A percentile compares a stretch with the other conserved stretches of the same genome.
phyloP scores from a whole-genome alignment of 2,113 vertebrate genomes.

The Stigmatopora nigra region DNA sequence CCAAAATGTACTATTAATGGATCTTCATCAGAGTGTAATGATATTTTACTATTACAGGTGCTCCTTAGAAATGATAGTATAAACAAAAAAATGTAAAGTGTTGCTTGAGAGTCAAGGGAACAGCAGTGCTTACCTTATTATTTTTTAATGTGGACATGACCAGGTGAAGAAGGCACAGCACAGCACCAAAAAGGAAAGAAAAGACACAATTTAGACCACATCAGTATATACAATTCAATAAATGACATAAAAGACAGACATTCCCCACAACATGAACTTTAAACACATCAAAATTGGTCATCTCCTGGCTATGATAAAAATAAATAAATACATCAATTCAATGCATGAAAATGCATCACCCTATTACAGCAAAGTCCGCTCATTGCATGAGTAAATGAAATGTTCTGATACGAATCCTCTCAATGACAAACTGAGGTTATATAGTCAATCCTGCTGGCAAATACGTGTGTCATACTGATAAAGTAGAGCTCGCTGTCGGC shows the following conservation, averaged over 20 bases:
- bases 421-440: slow-evolving; percentile 66
- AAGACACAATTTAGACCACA: slow-evolving; percentile 11
- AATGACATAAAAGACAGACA: slow-evolving; percentile 13
- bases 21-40: not conserved
- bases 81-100: not conserved
- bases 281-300: slow-evolving; percentile 45
- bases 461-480: slow-evolving; percentile 56
- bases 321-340: slow-evolving; percentile 18
- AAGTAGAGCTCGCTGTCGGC: slow-evolving; percentile 43
- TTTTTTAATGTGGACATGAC: slow-evolving; percentile 20
- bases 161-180: slow-evolving; percentile 7
- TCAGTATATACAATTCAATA: slow-evolving; percentile 4
- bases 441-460: slow-evolving; percentile 58
- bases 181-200: slow-evolving; percentile 25
- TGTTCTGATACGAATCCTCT: slow-evolving; percentile 54
- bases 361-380: slow-evolving; percentile 36
- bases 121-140: slow-evolving; percentile 34
- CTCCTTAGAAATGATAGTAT: not conserved
- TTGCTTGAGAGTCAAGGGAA: not conserved
- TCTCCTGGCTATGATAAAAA: slow-evolving; percentile 54
- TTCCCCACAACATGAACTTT: slow-evolving; percentile 15
- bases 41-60: not conserved
- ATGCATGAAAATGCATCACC: slow-evolving; percentile 22
- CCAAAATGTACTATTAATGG: not conserved
- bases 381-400: slow-evolving; percentile 50